Conservation (phyloP, 2,888 invertebrate genomes). For the Neocrepidodera transversa region DNA sequence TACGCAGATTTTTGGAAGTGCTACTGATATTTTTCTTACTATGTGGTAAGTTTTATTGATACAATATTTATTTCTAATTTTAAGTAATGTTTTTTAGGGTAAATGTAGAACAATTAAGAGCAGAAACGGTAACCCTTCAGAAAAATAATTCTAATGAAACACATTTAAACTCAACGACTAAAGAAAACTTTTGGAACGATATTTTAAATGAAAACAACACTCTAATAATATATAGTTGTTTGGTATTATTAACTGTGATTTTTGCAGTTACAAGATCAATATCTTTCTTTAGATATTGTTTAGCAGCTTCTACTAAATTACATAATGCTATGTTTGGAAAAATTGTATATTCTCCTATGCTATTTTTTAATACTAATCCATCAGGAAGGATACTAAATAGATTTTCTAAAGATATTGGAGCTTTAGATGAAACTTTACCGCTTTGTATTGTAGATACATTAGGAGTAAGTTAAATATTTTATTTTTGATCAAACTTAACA, state of each 20-base stretch:
- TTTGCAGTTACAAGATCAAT: constrained; percentile 58
- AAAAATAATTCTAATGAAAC: background rate
- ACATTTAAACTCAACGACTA: constrained; percentile 37
- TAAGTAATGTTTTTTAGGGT: constrained; percentile 43
- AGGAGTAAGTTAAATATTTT: constrained; percentile 35
- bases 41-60: constrained; percentile 67
- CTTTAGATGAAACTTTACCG: constrained; percentile 62
- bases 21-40: constrained; percentile 80
- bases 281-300: constrained; percentile 63
- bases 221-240: constrained; percentile 54
- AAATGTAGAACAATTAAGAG: constrained; percentile 59
- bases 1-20: constrained; percentile 66
- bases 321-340: constrained; percentile 62
- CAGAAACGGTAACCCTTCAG: constrained; percentile 59
- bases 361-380: constrained; percentile 74
- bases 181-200: background rate
- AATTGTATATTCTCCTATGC: constrained; percentile 67
- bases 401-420: constrained; percentile 72
- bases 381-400: constrained; percentile 69
- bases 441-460: constrained; percentile 55
- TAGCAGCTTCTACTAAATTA: constrained; percentile 62
- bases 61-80: too few relatives aligned
- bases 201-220: constrained; percentile 44
- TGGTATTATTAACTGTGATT: constrained; percentile 54
- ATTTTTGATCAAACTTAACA: background rate